These are phyloP conservation scores for Struthio camelus DNA, from an alignment of 2,113 vertebrate genomes.

Conservation along the genomic window DNA sequence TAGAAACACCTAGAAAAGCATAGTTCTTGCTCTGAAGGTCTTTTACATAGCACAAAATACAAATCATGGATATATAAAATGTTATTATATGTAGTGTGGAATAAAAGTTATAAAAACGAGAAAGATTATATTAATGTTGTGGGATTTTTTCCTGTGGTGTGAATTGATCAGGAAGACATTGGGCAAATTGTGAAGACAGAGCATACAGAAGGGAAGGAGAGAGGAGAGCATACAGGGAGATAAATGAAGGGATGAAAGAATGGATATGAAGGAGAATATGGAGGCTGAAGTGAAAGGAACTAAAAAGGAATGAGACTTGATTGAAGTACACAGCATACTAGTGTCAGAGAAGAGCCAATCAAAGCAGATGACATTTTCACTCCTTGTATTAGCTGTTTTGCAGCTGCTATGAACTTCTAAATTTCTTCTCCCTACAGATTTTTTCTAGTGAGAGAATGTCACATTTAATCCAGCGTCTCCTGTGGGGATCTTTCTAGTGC, in stretches of 20 bases:
- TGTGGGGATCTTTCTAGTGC: not conserved
- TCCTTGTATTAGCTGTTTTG: not conserved
- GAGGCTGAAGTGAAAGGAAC: not conserved
- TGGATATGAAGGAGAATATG: not conserved
- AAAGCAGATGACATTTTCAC: not conserved
- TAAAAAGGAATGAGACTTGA: not conserved
- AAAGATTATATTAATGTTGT: accelerated
- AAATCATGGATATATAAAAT: not conserved
- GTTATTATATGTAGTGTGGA: not conserved
- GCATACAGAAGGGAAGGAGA: not conserved
- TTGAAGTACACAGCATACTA: not conserved
- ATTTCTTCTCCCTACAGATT: not conserved
- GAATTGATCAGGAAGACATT: not conserved
- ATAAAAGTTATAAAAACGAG: not conserved
- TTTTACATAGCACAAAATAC: not conserved
- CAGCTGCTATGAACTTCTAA: not conserved
- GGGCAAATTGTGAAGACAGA: not conserved
- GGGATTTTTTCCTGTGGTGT: not conserved
- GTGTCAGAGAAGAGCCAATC: not conserved
- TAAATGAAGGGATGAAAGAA: not conserved
- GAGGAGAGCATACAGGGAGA: too few relatives aligned
- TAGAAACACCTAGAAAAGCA: not conserved
- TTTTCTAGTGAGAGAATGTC: not conserved
- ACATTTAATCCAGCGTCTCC: not conserved
- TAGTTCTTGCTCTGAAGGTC: not conserved